phyloP scores from a whole-genome alignment of 2,113 vertebrate genomes.

The Toxotes chatareus region DNA sequence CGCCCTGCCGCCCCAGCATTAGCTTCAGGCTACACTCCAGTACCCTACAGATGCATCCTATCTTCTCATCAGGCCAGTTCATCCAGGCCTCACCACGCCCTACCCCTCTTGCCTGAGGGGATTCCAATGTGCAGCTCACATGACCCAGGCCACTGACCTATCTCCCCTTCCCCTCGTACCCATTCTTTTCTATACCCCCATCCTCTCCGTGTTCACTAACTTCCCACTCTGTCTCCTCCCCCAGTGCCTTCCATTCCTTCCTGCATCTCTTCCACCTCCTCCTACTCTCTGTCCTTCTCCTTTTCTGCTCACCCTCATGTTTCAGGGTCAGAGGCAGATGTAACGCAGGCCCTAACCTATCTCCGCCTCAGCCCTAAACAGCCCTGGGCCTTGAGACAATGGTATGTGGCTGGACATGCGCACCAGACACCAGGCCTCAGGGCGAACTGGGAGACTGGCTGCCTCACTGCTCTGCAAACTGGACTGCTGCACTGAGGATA shows the following conservation, averaged over 20 bases:
- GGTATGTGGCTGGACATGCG: conserved; percentile 68
- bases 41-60: conserved; percentile 50
- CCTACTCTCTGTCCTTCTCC: not conserved
- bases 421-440: conserved; percentile 60
- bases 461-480: conserved; percentile 43
- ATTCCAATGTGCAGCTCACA: conserved; percentile 72
- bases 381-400: conserved; percentile 46
- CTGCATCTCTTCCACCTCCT: conserved; percentile 30
- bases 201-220: conserved; percentile 29
- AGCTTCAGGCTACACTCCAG: conserved; percentile 56
- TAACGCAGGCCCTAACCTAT: conserved; percentile 61
- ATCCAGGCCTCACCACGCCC: conserved; percentile 55
- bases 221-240: conserved; percentile 38
- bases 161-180: conserved; percentile 44
- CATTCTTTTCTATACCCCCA: conserved; percentile 58
- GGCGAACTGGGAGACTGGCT: conserved; percentile 56
- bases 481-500: conserved; percentile 31
- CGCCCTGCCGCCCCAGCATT: conserved; percentile 52
- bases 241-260: conserved; percentile 40
- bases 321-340: conserved; percentile 61
- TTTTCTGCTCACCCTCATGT: conserved; percentile 38
- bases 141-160: conserved; percentile 72
- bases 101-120: conserved; percentile 60
- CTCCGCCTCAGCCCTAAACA: conserved; percentile 45
- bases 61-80: conserved; percentile 47